Evolutionary conservation across 2,797 vertebrate genomes (phyloP), one percentile per base, ranked within the genome.

Genomic region (Coracias cyanogaster): DNA sequence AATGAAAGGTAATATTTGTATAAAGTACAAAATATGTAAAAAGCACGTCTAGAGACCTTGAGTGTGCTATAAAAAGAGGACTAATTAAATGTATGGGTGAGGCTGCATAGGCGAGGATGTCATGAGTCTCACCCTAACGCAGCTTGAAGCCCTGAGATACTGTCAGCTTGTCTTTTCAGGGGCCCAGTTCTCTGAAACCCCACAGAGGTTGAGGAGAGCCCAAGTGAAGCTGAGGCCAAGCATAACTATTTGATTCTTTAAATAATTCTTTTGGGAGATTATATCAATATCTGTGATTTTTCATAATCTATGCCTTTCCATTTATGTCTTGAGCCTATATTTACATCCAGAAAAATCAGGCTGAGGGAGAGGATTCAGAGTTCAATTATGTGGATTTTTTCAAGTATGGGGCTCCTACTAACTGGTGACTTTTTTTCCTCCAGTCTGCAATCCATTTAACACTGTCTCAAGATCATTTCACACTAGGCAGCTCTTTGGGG

Each of bases 401-500:
- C 10, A 82, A 78, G 28, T 60, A 3, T 21, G 28, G 52, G 37
- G 18, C 43, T 89, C 33, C 20, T 24, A 24, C 5, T 6, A 57
- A 8, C 54, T 60, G 60, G 26, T 43, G 16, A 71, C 72, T 89
- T 70, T 74, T 81, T 87, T 92, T 73, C 10, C 46, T 82, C 21
- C 12, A 39, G 21, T 67, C 74, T 90, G 64, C 61, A 84, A 89
- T 83, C 69, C 73, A 54, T 87, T 94, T 95, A 95, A 54, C 65
- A 48, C 48, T 80, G 49, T 62, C 86, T 93, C 4, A 7, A 84
- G 88, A 82, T 89, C 73, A 72, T 94, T 95, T 94, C 94, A 91
- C 87, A 70, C 58, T 64, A 86, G 69, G 48, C 49, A 78, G 22
- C 79, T 90, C 82, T 88, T 81, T 12, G 28, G 72, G 79, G 48